Evolutionary conservation across 2,888 invertebrate species (phyloP), one percentile per base, ranked within the genome.

Genomic region (Tiliacea aurago): DNA sequence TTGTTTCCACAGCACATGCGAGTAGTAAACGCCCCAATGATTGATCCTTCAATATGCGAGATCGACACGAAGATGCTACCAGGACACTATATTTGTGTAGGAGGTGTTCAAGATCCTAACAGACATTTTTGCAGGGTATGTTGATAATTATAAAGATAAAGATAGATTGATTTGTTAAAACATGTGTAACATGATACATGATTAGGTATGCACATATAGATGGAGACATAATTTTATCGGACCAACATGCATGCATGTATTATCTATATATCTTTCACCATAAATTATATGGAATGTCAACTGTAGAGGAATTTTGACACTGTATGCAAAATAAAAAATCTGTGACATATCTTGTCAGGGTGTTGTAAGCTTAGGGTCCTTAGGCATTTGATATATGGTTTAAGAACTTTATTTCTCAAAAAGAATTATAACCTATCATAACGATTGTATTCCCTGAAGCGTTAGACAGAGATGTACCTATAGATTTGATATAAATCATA

Each of bases 91-190:
- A 88, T 96, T 76, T 96, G 96, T 65, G 78, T 94, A 4, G 94
- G 94, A 49, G 95, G 95, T 3, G 95, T 96, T 0, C 95, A 95
- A 67, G 96, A 96, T 74, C 94, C 95, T 4, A 93, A 95, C 84
- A 86, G 95, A 73, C 94, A 95, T 68, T 95, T 95, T 72, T 96
- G 96, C 81, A 92, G 96, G 88, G 96, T 96, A 87, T 83, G 93
- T 84, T 51, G 15, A 49, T 28, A n/a, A n/a, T n/a, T n/a, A n/a
- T n/a, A n/a, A n/a, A n/a, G n/a, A n/a, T n/a, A n/a, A n/a, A n/a
- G n/a, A n/a, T n/a, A 43, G 13, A 3, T 15, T 49, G n/a, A 33
- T 6, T 23, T 67, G 1, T n/a, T n/a, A n/a, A n/a, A n/a, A n/a
- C n/a, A n/a, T n/a, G n/a, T n/a, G n/a, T n/a, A n/a, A n/a, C n/a